phyloP scores from a whole-genome alignment of 2,113 vertebrate species.

The Coptodon rendalli region DNA sequence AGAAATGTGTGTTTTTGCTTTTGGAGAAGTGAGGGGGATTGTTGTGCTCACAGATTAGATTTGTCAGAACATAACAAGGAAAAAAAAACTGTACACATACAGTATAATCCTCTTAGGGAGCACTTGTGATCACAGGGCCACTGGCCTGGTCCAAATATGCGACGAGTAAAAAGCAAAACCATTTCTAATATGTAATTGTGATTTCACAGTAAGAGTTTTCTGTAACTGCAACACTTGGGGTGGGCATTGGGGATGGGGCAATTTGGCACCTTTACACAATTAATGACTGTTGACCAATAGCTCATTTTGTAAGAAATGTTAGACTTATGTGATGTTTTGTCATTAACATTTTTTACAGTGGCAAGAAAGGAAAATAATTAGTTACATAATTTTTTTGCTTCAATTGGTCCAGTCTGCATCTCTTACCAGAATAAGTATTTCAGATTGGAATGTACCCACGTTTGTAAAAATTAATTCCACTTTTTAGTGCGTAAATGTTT shows the following conservation, averaged over 20 bases:
- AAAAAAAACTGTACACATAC: neutral
- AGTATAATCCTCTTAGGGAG: neutral
- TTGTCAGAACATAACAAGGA: neutral
- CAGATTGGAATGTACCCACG: neutral
- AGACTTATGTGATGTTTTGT: conserved; percentile 11
- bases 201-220: conserved; percentile 4
- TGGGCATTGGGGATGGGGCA: neutral
- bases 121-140: neutral
- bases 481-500: conserved; percentile 19
- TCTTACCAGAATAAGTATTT: neutral
- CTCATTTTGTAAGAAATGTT: conserved; percentile 25
- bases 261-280: neutral
- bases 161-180: neutral
- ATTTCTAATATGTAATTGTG: neutral
- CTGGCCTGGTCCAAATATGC: neutral
- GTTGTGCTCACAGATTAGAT: neutral
- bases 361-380: neutral
- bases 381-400: neutral
- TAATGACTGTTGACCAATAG: conserved; percentile 7
- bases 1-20: neutral
- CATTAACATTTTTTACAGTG: neutral
- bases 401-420: neutral
- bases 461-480: neutral
- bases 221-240: neutral
- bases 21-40: neutral